Conservation (phyloP, 2,888 invertebrate genomes). For the Melieria picta region DNA sequence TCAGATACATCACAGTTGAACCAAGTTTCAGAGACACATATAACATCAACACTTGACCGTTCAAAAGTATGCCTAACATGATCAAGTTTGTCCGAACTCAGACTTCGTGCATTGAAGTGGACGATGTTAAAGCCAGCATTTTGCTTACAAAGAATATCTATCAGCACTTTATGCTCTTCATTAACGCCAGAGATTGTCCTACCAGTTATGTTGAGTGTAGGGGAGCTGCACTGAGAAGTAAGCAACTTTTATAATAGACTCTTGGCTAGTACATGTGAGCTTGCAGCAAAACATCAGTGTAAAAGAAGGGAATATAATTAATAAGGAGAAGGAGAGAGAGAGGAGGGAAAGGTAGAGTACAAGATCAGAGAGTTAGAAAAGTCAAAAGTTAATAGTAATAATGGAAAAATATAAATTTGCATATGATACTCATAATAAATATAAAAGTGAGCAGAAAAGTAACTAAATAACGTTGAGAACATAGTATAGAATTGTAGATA, state of each 20-base stretch:
- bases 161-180: background rate
- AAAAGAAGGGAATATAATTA: background rate
- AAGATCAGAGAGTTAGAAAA: too few relatives aligned
- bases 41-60: slow-evolving; percentile 19
- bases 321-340: background rate
- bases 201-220: too few relatives aligned
- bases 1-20: slow-evolving; percentile 9
- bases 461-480: too few relatives aligned
- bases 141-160: slow-evolving; percentile 24
- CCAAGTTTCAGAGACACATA: slow-evolving; percentile 26
- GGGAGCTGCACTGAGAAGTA: background rate
- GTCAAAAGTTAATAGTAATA: too few relatives aligned
- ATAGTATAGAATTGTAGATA: too few relatives aligned
- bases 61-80: slow-evolving; percentile 21
- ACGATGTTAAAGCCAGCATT: slow-evolving; percentile 18
- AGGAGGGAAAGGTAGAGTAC: too few relatives aligned
- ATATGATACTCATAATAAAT: too few relatives aligned
- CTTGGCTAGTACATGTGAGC: background rate
- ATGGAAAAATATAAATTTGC: too few relatives aligned
- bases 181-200: slow-evolving; percentile 9
- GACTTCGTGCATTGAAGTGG: slow-evolving; percentile 25
- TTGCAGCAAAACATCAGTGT: background rate
- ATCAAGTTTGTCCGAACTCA: slow-evolving; percentile 16
- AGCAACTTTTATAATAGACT: background rate
- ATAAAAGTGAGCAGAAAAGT: too few relatives aligned